These are phyloP conservation scores for Drosophila neotestacea DNA, from an alignment of 2,888 invertebrate species.

Conservation along the genomic window DNA sequence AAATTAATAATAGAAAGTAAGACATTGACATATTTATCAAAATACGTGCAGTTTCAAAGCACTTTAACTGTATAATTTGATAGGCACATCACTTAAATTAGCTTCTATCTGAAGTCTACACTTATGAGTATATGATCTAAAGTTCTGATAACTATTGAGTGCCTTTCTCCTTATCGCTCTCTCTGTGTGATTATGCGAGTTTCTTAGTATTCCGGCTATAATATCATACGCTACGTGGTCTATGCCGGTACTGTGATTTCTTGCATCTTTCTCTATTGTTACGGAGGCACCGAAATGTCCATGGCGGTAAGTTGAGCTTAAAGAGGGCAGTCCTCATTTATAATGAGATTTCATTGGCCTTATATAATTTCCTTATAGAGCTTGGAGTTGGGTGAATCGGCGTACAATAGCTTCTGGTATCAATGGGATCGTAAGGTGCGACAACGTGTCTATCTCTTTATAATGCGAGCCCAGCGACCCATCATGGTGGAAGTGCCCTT, in stretches of 20 bases:
- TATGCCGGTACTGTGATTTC: slow-evolving; percentile 56
- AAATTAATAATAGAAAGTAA: too few relatives aligned
- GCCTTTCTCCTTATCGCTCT: neutral
- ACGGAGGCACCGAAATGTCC: slow-evolving; percentile 67
- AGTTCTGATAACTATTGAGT: neutral
- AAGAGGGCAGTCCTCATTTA: too few relatives aligned
- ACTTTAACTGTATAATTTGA: neutral
- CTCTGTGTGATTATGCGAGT: neutral
- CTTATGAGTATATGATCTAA: neutral
- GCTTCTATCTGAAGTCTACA: neutral
- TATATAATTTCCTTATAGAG: too few relatives aligned
- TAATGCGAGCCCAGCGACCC: slow-evolving; percentile 63
- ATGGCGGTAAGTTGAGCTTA: slow-evolving; percentile 47
- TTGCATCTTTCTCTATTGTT: slow-evolving; percentile 62
- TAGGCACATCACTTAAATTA: slow-evolving; percentile 1
- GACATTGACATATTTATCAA: too few relatives aligned
- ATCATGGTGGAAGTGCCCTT: slow-evolving; percentile 60
- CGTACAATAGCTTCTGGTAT: slow-evolving; percentile 68
- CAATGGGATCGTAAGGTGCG: slow-evolving; percentile 61
- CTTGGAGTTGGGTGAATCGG: slow-evolving; percentile 59
- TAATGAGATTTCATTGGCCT: too few relatives aligned
- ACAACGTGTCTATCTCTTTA: slow-evolving; percentile 52
- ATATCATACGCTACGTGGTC: slow-evolving; percentile 67
- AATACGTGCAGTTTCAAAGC: too few relatives aligned
- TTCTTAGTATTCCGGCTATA: slow-evolving; percentile 63